Conservation (phyloP, 2,797 vertebrate species). For the Chaetodon trifasciatus region DNA sequence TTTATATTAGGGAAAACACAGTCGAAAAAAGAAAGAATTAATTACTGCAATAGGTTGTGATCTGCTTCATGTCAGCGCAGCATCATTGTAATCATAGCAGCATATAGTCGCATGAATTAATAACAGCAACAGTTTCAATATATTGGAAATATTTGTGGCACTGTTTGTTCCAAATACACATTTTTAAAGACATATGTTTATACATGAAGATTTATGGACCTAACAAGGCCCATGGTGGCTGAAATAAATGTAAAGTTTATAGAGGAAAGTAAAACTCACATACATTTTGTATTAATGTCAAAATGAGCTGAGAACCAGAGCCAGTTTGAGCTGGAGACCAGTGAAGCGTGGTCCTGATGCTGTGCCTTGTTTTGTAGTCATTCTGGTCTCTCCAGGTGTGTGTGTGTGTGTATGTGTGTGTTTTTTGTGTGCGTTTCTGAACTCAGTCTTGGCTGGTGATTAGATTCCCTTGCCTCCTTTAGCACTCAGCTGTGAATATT, state of each 20-base stretch:
- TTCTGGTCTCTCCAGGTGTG: conserved; percentile 33
- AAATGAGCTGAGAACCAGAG: conserved; percentile 12
- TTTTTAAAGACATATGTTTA: neutral
- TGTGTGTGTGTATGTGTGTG: conserved; percentile 10
- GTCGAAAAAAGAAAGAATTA: neutral
- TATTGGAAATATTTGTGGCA: neutral
- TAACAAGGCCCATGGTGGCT: neutral
- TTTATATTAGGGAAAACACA: conserved; percentile 1
- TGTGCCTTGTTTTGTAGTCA: conserved; percentile 31
- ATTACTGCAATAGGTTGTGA: neutral
- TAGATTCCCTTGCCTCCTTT: conserved; percentile 59
- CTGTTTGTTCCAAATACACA: neutral
- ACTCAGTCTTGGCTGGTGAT: conserved; percentile 51
- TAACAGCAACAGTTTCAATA: neutral
- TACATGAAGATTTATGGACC: neutral
- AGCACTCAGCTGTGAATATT: conserved; percentile 53
- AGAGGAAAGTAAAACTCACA: conserved; percentile 25
- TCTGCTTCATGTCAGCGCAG: neutral
- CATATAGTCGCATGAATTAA: neutral
- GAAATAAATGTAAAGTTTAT: neutral
- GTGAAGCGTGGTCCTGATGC: conserved; percentile 19
- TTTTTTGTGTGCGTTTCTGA: conserved; percentile 30
- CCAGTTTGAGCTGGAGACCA: conserved; percentile 17
- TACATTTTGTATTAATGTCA: conserved; percentile 35
- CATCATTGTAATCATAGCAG: neutral